A percentile compares a stretch with the other conserved stretches of the same genome.
Conservation (phyloP, 2,888 invertebrate species). For the Alloplasta piceator region DNA sequence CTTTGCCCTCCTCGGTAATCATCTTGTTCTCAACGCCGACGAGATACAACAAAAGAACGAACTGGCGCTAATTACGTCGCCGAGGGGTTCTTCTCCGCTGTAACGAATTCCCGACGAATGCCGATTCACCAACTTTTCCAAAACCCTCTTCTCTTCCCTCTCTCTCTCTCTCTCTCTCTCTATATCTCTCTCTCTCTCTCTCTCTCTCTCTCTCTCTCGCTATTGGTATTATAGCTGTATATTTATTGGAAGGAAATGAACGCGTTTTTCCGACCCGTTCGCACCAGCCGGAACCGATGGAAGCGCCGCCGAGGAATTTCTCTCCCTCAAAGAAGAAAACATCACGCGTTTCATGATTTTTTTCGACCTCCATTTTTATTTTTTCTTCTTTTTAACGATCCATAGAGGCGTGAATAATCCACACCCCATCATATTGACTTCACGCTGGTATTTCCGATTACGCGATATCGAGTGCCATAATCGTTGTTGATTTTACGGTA, state of each 20-base stretch:
- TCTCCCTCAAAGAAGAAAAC: slow-evolving; percentile 8
- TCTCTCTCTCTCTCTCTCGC: background rate
- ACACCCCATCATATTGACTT: slow-evolving; percentile 33
- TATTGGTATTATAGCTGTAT: background rate
- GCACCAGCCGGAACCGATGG: slow-evolving; percentile 54
- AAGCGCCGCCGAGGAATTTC: slow-evolving; percentile 47
- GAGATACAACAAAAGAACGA: slow-evolving; percentile 77
- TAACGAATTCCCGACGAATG: slow-evolving; percentile 66
- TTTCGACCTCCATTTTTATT: no score
- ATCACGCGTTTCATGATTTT: slow-evolving; percentile 14
- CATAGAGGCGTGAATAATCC: slow-evolving; percentile 39
- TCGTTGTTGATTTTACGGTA: slow-evolving; percentile 2
- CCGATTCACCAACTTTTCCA: slow-evolving; percentile 10
- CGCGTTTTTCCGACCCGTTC: slow-evolving; percentile 30
- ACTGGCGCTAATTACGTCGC: slow-evolving; percentile 79
- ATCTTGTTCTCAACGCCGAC: slow-evolving; percentile 77
- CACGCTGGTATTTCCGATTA: slow-evolving; percentile 50
- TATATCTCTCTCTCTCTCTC: background rate
- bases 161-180: no score
- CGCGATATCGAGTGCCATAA: slow-evolving; percentile 41
- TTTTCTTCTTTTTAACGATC: slow-evolving; percentile 36
- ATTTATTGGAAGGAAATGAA: slow-evolving; percentile 31
- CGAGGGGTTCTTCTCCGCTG: slow-evolving; percentile 67
- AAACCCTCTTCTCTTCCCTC: background rate
- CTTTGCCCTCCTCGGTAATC: slow-evolving; percentile 71